Evolutionary conservation across 2,113 vertebrate species (phyloP), one percentile per base, ranked within the genome.

Genomic region (Strix aluco): DNA sequence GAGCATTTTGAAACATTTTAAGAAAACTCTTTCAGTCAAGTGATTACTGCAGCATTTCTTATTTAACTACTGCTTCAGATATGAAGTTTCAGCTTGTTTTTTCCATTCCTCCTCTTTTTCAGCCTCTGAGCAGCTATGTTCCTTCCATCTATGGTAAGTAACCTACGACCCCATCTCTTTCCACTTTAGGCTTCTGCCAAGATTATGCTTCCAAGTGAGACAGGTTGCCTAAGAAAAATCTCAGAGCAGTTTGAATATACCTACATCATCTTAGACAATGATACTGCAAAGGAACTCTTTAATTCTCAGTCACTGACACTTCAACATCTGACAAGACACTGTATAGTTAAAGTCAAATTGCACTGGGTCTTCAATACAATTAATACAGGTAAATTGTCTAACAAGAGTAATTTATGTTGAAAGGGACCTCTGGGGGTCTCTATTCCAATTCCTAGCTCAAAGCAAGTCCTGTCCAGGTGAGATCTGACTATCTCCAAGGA

Each of bases 321-420:
- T 51, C 0, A 0, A n/a, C 23, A 30, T 14, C 44, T 36, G 30
- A 69, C 25, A 62, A 44, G 23, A 22, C n/a, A 36, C 10, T 20
- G 11, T 25, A 57, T 4, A 34, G 36, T 57, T 71, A 12, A 81
- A 73, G 54, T 30, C 36, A 65, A 88, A 75, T 34, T 75, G 44
- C 34, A 74, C 15, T 52, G 62, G 5, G 13, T 30, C 44, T 72
- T 86, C 47, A 67, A 26, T 16, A 30, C 9, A 52, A 23, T 30
- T 55, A 54, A 81, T 23, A 8, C 18, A 69, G 23, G 47, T 5
- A 74, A 73, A 54, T 14, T 47, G 25, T 26, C 32, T 57, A 23
- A 7, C 11, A 34, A 36, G 8, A 42, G 22, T 52, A 29, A 75
- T 51, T 59, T 13, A 79, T 44, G 23, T 15, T 75, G 40, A 90